A percentile compares a stretch with the other conserved stretches of the same genome.
phyloP scores from a whole-genome alignment of 2,888 invertebrate species.

The Aethes cnicana region DNA sequence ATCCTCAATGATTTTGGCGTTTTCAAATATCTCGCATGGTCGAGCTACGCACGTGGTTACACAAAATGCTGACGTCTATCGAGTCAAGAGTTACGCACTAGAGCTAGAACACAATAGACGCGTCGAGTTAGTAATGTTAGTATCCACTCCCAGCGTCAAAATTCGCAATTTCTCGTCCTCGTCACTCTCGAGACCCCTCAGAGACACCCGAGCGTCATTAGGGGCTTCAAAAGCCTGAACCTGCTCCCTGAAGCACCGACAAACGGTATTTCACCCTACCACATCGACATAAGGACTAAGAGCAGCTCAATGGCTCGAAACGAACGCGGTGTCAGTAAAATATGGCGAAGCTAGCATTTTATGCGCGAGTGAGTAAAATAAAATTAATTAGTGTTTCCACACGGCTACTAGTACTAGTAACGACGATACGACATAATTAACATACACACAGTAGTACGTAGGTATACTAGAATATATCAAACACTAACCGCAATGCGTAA shows the following conservation, averaged over 20 bases:
- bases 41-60: no score
- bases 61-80: no score
- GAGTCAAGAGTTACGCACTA: no score
- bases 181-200: conserved; percentile 22
- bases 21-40: no score
- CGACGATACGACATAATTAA: no score
- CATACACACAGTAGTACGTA: not conserved
- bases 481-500: not conserved
- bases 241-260: conserved; percentile 4
- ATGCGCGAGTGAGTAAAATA: not conserved
- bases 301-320: conserved; percentile 7
- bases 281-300: not conserved
- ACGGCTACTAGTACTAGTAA: not conserved
- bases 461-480: no score
- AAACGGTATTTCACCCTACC: not conserved
- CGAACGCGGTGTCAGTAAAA: conserved; percentile 18
- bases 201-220: conserved; percentile 29
- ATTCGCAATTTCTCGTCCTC: conserved; percentile 26
- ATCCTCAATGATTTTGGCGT: no score
- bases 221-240: conserved; percentile 14
- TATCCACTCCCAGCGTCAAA: conserved; percentile 16
- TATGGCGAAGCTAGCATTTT: conserved; percentile 10
- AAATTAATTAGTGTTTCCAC: not conserved
- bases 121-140: conserved; percentile 19
- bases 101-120: conserved; percentile 13